Conservation (phyloP, 2,113 vertebrate genomes). For the Rutilus rutilus region DNA sequence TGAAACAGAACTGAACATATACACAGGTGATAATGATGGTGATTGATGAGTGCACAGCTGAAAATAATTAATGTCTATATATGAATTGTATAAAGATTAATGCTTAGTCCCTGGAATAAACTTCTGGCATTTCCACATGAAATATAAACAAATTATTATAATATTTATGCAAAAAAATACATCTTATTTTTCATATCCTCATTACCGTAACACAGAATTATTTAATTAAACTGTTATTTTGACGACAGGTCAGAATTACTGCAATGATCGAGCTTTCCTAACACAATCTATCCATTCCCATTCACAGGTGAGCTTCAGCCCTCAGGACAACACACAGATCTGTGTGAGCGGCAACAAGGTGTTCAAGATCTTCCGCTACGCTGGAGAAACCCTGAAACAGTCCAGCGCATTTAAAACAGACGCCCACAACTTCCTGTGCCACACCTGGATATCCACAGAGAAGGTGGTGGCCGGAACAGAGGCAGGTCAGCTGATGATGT, state of each 20-base stretch:
- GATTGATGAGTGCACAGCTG: too few species aligned
- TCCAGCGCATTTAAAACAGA: slow-evolving; percentile 82
- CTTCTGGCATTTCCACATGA: background rate
- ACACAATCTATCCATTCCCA: background rate
- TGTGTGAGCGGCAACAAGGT: slow-evolving; percentile 86
- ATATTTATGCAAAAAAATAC: background rate
- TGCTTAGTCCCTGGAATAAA: background rate
- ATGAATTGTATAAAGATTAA: background rate
- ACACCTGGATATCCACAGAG: slow-evolving; percentile 84
- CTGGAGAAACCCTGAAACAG: slow-evolving; percentile 85
- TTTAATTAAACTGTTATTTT: background rate
- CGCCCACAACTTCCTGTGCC: slow-evolving; percentile 83
- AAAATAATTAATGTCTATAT: too few species aligned
- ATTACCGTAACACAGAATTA: background rate
- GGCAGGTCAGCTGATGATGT: slow-evolving; percentile 82
- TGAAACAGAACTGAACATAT: too few species aligned
- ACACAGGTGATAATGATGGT: too few species aligned
- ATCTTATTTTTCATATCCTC: background rate
- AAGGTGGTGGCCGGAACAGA: slow-evolving; percentile 86
- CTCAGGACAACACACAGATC: slow-evolving; percentile 84
- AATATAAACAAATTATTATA: background rate
- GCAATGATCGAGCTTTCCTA: background rate
- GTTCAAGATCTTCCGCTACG: slow-evolving; percentile 87
- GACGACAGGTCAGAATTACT: background rate
- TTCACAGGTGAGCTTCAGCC: slow-evolving; percentile 89